Conservation (phyloP, 2,113 vertebrate genomes). For the Phalacrocorax carbo region DNA sequence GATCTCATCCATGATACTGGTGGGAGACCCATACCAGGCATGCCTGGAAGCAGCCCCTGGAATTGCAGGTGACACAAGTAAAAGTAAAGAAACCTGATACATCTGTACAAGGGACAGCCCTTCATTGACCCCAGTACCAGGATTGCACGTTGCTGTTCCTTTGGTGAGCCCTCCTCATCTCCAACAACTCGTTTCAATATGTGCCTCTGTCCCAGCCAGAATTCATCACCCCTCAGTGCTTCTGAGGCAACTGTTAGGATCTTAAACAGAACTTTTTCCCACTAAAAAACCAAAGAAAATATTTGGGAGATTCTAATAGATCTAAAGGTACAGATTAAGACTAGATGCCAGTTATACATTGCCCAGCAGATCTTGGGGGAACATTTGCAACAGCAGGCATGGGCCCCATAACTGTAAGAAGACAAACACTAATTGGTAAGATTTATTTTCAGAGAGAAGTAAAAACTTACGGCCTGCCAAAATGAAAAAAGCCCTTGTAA, state of each 20-base stretch:
- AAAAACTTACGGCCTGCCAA: background rate
- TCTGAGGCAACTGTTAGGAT: background rate
- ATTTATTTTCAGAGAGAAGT: background rate
- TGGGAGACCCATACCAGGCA: background rate
- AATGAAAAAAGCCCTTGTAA: background rate
- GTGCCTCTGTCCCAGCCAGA: background rate
- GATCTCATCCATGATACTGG: background rate
- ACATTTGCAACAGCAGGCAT: background rate
- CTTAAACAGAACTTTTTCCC: background rate
- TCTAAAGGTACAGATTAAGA: background rate
- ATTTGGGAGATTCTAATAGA: background rate
- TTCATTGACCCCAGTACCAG: background rate
- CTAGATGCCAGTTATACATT: background rate
- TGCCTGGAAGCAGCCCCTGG: background rate
- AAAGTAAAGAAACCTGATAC: background rate
- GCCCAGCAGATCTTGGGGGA: background rate
- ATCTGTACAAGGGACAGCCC: background rate
- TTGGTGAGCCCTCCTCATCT: background rate
- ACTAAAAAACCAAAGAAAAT: background rate
- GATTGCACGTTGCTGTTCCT: background rate
- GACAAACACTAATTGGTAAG: background rate
- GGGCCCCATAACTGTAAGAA: background rate
- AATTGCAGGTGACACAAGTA: background rate
- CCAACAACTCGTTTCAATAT: rapidly evolving
- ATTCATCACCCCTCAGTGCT: background rate